phyloP scores from a whole-genome alignment of 1,140 invertebrate species.

The Drosophila melanica region DNA sequence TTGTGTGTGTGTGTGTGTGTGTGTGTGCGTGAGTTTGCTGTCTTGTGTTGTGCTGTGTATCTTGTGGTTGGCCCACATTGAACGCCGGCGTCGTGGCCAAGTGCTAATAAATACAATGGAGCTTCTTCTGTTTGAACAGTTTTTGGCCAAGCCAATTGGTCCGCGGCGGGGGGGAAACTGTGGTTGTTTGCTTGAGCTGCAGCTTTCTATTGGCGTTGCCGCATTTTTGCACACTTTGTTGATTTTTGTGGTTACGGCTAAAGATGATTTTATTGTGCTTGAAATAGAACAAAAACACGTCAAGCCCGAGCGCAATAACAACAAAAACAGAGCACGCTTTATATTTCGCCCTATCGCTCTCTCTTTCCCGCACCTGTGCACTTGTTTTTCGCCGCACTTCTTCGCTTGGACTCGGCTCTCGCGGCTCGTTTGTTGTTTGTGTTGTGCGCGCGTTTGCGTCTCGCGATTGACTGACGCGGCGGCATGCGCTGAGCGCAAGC shows the following conservation, averaged over 20 bases:
- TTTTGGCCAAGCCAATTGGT: conserved; percentile 4
- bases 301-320: not conserved
- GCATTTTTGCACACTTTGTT: conserved; percentile 67
- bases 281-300: conserved; percentile 38
- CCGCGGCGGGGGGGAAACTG: not conserved
- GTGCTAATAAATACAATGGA: conserved; percentile 41
- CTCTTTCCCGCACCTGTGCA: conserved; percentile 18
- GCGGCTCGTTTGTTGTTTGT: conserved; percentile 19
- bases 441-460: conserved; percentile 71
- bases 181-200: conserved; percentile 5
- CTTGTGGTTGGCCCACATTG: conserved; percentile 48
- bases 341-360: conserved; percentile 1
- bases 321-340: conserved; percentile 44
- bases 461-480: conserved; percentile 57
- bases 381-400: conserved; percentile 22
- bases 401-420: conserved; percentile 2
- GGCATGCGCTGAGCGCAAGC: conserved; percentile 39
- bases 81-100: conserved; percentile 27
- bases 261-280: conserved; percentile 65
- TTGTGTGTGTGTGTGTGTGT: conserved; percentile 4
- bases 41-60: conserved; percentile 25
- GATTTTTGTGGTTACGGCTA: conserved; percentile 65
- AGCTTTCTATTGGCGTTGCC: conserved; percentile 55
- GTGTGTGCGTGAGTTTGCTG: conserved; percentile 17
- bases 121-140: conserved; percentile 41